phyloP scores from a whole-genome alignment of 1,140 invertebrate genomes.

The Penaeus chinensis region DNA sequence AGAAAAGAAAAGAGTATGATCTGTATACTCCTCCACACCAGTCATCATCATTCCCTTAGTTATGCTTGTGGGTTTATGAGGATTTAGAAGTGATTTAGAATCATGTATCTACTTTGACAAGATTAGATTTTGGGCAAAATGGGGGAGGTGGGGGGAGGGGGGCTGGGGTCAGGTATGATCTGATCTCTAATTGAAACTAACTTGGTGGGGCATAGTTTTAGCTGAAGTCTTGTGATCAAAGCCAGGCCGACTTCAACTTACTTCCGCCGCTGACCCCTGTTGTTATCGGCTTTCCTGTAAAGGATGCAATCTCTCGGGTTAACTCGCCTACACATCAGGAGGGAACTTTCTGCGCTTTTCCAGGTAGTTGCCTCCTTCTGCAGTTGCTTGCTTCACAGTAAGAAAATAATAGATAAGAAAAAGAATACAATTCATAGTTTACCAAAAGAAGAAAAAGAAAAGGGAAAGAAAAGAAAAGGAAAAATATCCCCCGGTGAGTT shows the following conservation, averaged over 20 bases:
- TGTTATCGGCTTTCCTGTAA: slow-evolving; percentile 56
- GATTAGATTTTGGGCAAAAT: too few species aligned
- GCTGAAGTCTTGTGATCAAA: slow-evolving; percentile 26
- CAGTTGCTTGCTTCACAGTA: slow-evolving; percentile 27
- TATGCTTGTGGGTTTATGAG: too few species aligned
- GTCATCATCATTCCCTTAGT: too few species aligned
- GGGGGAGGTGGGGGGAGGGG: too few species aligned
- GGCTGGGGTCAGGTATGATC: too few species aligned
- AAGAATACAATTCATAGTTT: background rate
- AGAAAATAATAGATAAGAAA: slow-evolving; percentile 28
- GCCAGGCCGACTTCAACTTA: slow-evolving; percentile 43
- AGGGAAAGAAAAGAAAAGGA: slow-evolving; percentile 19
- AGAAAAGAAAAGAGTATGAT: too few species aligned
- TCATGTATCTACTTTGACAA: too few species aligned
- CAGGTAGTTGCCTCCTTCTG: slow-evolving; percentile 15
- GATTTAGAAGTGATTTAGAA: too few species aligned
- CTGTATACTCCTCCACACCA: too few species aligned
- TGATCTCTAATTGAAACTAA: background rate
- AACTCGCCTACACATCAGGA: slow-evolving; percentile 16
- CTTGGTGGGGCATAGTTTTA: background rate
- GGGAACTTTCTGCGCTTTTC: slow-evolving; percentile 26
- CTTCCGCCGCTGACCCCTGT: slow-evolving; percentile 55
- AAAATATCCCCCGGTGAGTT: background rate
- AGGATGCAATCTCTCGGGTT: slow-evolving; percentile 56
- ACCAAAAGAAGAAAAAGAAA: slow-evolving; percentile 18